phyloP scores from a whole-genome alignment of 2,113 vertebrate genomes.

The Thymallus thymallus region DNA sequence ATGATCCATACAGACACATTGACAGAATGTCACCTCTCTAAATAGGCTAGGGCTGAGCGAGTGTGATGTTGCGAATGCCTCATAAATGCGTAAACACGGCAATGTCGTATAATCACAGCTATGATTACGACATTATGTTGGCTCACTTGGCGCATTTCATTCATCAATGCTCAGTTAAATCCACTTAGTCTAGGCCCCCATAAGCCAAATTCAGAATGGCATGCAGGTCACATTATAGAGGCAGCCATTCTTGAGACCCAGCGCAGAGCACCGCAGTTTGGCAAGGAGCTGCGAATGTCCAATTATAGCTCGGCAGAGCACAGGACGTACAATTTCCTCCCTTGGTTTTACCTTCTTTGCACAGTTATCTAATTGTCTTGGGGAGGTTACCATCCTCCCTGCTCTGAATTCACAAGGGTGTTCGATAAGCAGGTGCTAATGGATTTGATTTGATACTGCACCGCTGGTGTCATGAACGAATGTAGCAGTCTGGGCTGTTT shows the following conservation, averaged over 20 bases:
- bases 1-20: background rate
- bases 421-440: too few species aligned
- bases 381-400: too few species aligned
- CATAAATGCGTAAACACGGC: background rate
- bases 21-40: background rate
- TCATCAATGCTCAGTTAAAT: background rate
- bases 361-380: too few species aligned
- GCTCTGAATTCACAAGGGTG: too few species aligned
- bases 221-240: background rate
- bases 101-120: background rate
- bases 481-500: background rate
- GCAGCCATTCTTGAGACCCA: background rate
- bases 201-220: background rate
- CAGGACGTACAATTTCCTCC: conserved; percentile 22
- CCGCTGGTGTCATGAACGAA: too few species aligned
- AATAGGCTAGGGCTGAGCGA: too few species aligned
- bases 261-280: conserved; percentile 5
- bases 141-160: conserved; percentile 4
- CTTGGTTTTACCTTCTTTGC: background rate
- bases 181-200: too few species aligned
- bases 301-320: conserved; percentile 25
- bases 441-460: too few species aligned
- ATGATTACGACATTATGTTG: background rate
- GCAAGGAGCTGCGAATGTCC: conserved; percentile 14
- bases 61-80: background rate